These are phyloP conservation scores for Carettochelys insculpta DNA, from an alignment of 2,113 vertebrate genomes.

Conservation along the genomic window DNA sequence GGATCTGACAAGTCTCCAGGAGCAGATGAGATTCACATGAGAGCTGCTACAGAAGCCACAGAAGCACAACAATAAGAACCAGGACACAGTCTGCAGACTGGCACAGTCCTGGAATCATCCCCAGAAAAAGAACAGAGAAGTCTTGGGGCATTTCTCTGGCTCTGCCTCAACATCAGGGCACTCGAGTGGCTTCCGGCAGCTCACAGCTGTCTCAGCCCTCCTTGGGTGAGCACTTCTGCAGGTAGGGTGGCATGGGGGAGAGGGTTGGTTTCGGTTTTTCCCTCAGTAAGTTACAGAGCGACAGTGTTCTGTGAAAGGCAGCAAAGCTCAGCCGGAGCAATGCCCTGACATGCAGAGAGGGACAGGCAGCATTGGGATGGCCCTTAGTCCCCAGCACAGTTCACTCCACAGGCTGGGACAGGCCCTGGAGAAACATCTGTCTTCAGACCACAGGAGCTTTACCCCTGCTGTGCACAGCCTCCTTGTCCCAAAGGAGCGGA, in stretches of 20 bases:
- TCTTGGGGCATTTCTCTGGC: neutral
- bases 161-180: neutral
- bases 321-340: too few relatives aligned
- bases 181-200: neutral
- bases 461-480: too few relatives aligned
- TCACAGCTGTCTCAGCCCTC: neutral
- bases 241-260: neutral
- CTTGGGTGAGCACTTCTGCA: neutral
- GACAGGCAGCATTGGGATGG: too few relatives aligned
- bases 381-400: too few relatives aligned
- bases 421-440: too few relatives aligned
- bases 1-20: neutral
- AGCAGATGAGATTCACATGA: constrained; percentile 37
- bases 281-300: too few relatives aligned
- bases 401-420: too few relatives aligned
- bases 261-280: too few relatives aligned
- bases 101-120: neutral
- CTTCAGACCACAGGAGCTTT: too few relatives aligned
- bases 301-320: too few relatives aligned
- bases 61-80: neutral
- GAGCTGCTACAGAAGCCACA: neutral
- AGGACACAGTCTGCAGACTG: neutral
- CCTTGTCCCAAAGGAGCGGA: too few relatives aligned
- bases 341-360: too few relatives aligned
- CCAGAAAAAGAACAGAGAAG: neutral